Base-by-base conservation (phyloP, 2,888 invertebrate species). In the Perizoma affinitatum region DNA sequence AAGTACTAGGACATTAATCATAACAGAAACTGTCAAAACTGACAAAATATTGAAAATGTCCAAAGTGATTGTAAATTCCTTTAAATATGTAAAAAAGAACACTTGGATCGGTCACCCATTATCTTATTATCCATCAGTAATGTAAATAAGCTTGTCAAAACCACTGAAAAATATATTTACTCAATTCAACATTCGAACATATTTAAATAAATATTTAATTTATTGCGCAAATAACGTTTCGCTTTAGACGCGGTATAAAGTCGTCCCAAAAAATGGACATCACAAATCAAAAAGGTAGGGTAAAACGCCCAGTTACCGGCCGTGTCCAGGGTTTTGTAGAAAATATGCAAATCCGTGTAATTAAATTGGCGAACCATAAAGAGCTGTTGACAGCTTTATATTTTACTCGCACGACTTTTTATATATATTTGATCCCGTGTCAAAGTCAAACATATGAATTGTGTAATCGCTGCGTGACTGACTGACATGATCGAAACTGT, bases 281-380 rank as follows among this genome's bases (percentile, higher is more conserved):
- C 76, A 80, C 78, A 73, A 80, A 80, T 83, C 79, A 81, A 79
- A 70, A 82, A 79, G 78, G 78, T 75, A 76, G 76, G 76, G 76
- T 78, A 75, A 78, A 79, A 70, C 66, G 71, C 53, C 71, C 78
- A 63, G 72, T 75, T 73, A 72, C 75, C 52, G 74, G 59, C 72
- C 73, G 67, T 70, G 71, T 74, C 70, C 71, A 66, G 72, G 69
- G 66, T 75, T 76, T 76, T 73, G 70, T 69, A 74, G 78, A 74
- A 80, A 84, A 82, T 84, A 88, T 88, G 87, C 83, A 83, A 87
- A 88, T 88, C 75, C 75, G 52, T 66, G 76, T 85, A 85, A 87
- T 88, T 86, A 87, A 87, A 87, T 86, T 76, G 72, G 68, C 69
- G 70, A 74, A 74, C 79, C 78, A 76, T 79, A 79, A 83, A 81